These are phyloP conservation scores for Ranitomeya imitator DNA, from an alignment of 2,113 vertebrate species.

Conservation along the genomic window DNA sequence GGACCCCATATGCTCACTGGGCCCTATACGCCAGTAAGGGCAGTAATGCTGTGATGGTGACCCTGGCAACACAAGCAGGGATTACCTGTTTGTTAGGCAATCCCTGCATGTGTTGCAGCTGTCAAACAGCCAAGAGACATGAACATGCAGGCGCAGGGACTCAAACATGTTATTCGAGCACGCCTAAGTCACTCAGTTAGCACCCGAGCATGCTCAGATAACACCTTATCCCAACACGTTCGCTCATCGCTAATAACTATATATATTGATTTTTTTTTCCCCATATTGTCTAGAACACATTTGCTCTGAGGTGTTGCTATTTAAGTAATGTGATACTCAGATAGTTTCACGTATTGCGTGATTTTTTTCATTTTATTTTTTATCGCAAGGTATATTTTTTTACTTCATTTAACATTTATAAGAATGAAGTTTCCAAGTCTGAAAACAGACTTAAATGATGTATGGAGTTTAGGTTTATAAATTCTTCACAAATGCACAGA, in stretches of 20 bases:
- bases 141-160: no score
- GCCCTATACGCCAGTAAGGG: no score
- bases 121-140: no score
- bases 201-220: no score
- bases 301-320: neutral
- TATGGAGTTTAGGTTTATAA: neutral
- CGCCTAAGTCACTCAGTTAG: no score
- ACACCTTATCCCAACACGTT: no score
- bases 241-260: neutral
- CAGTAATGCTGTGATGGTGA: no score
- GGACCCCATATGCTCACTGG: no score
- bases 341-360: neutral
- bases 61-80: no score
- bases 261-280: neutral
- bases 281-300: neutral
- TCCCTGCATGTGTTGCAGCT: no score
- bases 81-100: no score
- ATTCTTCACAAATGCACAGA: neutral
- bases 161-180: no score
- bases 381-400: neutral
- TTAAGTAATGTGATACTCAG: neutral
- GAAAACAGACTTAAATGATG: constrained; percentile 11
- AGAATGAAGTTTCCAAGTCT: constrained; percentile 11
- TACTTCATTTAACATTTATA: constrained; percentile 1
- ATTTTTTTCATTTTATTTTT: neutral